phyloP scores from a whole-genome alignment of 1,140 invertebrate genomes.

The Rhizoglyphus robini region DNA sequence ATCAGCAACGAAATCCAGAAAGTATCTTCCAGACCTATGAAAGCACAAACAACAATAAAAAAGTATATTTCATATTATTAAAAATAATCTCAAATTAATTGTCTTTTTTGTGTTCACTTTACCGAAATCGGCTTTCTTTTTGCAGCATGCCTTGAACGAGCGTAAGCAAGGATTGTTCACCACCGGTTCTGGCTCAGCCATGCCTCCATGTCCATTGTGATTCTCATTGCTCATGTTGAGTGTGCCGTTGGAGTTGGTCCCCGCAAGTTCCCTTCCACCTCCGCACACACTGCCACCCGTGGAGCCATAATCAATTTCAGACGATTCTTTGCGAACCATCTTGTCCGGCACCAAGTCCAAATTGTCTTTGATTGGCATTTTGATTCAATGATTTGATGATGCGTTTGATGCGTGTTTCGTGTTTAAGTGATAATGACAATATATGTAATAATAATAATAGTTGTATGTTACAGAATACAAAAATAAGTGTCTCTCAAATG shows the following conservation, averaged over 20 bases:
- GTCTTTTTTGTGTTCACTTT: background rate
- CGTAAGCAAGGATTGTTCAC: constrained; percentile 12
- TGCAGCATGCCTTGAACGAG: constrained; percentile 8
- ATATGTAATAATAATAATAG: background rate
- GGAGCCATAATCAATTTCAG: background rate
- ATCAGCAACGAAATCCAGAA: constrained; percentile 15
- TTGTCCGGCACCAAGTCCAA: background rate
- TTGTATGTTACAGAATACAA: too few relatives aligned
- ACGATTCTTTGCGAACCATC: background rate
- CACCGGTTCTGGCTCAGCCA: background rate
- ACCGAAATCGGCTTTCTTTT: constrained; percentile 16
- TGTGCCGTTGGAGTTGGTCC: background rate
- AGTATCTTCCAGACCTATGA: constrained; percentile 10
- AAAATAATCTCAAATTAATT: too few relatives aligned
- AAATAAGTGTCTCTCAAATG: too few relatives aligned
- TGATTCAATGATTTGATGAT: background rate
- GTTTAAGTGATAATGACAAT: background rate
- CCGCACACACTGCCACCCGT: background rate
- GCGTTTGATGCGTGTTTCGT: background rate
- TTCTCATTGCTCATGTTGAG: constrained; percentile 3
- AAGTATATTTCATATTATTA: background rate
- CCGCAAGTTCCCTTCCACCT: background rate
- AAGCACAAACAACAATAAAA: background rate
- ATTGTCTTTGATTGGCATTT: background rate
- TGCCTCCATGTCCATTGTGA: background rate